A percentile compares a stretch with the other conserved stretches of the same genome.
Conservation (phyloP, 2,888 invertebrate species). For the Pristionchus arcanus region DNA sequence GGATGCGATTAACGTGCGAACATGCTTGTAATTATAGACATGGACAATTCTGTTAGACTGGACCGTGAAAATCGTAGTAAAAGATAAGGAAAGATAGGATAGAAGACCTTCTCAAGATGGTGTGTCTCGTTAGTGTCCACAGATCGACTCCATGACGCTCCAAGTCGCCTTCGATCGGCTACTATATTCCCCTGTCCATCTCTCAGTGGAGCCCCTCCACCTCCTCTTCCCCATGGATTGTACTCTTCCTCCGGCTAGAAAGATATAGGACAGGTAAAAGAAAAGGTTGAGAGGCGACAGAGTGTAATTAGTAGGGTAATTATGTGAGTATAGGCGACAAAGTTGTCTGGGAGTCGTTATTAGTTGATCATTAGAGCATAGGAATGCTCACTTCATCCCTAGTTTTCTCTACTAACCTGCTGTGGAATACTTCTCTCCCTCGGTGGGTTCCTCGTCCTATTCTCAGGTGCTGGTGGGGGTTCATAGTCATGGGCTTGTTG, state of each 20-base stretch:
- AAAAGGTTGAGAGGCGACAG: not conserved
- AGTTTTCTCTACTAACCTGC: not conserved
- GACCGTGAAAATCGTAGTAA: not conserved
- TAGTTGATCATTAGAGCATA: not conserved
- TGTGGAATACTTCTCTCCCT: not conserved
- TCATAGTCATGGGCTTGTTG: not conserved
- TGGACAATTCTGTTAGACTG: not conserved
- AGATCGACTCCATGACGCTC: slow-evolving; percentile 57
- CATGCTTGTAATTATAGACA: not conserved
- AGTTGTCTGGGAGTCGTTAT: not conserved
- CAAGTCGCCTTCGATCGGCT: slow-evolving; percentile 59
- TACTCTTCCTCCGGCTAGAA: slow-evolving; percentile 54
- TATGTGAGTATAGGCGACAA: not conserved
- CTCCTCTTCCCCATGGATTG: slow-evolving; percentile 61
- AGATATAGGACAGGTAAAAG: not conserved
- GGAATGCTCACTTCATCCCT: not conserved
- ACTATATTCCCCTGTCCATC: slow-evolving; percentile 61
- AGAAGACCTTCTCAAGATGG: slow-evolving; percentile 51
- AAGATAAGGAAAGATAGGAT: slow-evolving; percentile 18
- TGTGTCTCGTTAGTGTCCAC: slow-evolving; percentile 60
- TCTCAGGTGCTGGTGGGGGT: not conserved
- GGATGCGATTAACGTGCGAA: not conserved
- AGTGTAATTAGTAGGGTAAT: not conserved
- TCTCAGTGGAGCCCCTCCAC: slow-evolving; percentile 62
- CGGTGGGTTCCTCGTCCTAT: not conserved